These are phyloP conservation scores for Excalfactoria chinensis DNA, from an alignment of 2,113 vertebrate species.

Conservation along the genomic window DNA sequence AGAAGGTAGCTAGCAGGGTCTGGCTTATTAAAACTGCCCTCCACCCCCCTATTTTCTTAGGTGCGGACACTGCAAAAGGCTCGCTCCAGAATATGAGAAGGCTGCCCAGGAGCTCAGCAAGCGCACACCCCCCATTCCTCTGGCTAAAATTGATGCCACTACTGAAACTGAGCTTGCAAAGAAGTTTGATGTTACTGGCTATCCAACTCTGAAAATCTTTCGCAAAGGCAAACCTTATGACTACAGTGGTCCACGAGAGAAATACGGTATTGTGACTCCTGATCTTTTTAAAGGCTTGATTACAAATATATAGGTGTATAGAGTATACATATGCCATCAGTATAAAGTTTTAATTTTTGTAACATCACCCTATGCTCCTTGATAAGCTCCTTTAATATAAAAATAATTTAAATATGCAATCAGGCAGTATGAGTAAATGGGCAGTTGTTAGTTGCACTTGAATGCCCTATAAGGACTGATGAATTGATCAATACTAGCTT, in stretches of 20 bases:
- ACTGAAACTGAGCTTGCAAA: constrained; percentile 86
- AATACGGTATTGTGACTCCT: constrained; percentile 78
- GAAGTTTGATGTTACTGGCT: constrained; percentile 89
- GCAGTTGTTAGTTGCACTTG: neutral
- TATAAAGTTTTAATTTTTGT: neutral
- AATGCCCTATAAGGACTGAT: rapidly evolving
- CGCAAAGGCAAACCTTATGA: constrained; percentile 92
- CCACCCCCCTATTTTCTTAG: constrained; percentile 58
- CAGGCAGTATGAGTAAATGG: neutral
- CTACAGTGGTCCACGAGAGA: constrained; percentile 93
- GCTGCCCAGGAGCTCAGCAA: constrained; percentile 90
- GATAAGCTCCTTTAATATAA: neutral
- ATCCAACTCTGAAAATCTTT: constrained; percentile 96
- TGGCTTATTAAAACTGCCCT: neutral
- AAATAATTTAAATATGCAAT: neutral
- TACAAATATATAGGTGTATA: rapidly evolving
- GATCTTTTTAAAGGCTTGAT: neutral
- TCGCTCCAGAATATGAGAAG: constrained; percentile 96
- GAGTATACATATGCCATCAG: neutral
- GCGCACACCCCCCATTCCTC: constrained; percentile 85
- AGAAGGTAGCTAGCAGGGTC: neutral
- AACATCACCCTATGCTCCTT: neutral
- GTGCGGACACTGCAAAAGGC: constrained; percentile 96
- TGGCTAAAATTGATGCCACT: constrained; percentile 93
- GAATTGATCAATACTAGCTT: neutral